phyloP scores from a whole-genome alignment of 2,797 vertebrate species.

The Adelosebastes latens region DNA sequence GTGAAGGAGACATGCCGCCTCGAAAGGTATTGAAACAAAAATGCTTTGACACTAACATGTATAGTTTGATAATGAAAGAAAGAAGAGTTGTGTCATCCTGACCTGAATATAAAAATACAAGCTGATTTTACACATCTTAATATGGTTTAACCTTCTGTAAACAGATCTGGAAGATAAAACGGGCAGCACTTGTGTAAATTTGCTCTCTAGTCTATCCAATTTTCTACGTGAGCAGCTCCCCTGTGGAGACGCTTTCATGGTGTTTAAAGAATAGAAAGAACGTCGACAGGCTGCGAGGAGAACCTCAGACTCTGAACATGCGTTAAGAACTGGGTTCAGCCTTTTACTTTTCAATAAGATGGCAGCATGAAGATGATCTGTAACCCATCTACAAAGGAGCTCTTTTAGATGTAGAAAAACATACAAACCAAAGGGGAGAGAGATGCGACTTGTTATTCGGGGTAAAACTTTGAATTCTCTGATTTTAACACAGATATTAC shows the following conservation, averaged over 20 bases:
- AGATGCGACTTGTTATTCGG: background rate
- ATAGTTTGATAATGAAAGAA: background rate
- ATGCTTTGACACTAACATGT: background rate
- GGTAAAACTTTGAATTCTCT: background rate
- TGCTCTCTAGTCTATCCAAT: constrained; percentile 1
- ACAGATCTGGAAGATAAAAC: constrained; percentile 16
- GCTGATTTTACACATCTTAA: background rate
- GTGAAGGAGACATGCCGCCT: background rate
- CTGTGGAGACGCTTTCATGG: constrained; percentile 17
- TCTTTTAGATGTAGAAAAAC: background rate
- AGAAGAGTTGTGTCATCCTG: background rate
- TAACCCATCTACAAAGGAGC: background rate
- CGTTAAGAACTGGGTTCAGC: background rate
- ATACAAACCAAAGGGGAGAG: background rate
- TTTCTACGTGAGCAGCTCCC: constrained; percentile 16
- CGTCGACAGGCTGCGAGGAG: background rate
- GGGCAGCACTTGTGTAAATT: background rate
- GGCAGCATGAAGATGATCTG: constrained; percentile 8
- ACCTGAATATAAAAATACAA: background rate
- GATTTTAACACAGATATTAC: no score
- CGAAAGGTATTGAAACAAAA: background rate
- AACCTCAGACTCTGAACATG: constrained; percentile 1
- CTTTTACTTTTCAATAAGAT: constrained; percentile 9
- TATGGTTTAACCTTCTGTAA: background rate
- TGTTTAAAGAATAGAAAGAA: background rate